A percentile compares a stretch with the other conserved stretches of the same genome.
Evolutionary conservation across 2,888 invertebrate species (phyloP).

Genomic region (Myopa tessellatipennis): DNA sequence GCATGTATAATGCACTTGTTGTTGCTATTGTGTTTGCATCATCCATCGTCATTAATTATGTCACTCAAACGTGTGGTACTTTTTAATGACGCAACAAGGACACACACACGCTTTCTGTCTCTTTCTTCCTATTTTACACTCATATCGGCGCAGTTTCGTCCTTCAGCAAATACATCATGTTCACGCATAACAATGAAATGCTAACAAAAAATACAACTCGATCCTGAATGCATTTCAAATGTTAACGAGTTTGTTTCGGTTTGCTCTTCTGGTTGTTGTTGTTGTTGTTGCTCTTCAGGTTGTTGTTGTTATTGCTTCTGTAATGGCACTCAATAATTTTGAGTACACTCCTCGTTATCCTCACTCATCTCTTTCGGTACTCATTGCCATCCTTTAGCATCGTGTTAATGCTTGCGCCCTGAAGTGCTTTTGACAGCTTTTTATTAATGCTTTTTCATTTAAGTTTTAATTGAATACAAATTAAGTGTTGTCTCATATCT

Average conservation of each 20-base stretch:
- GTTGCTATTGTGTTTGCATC: not conserved
- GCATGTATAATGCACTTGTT: not conserved
- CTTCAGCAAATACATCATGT: not conserved
- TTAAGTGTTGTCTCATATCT: not conserved
- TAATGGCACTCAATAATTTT: not conserved
- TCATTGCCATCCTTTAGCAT: not conserved
- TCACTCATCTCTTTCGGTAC: not conserved
- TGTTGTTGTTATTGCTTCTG: not conserved
- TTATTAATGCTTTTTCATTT: not conserved
- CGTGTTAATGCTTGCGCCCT: not conserved
- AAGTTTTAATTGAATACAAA: not conserved
- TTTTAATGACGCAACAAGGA: not conserved
- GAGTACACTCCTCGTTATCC: not conserved
- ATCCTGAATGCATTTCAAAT: not conserved
- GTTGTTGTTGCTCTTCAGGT: constrained; percentile 7
- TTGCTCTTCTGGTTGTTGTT: not conserved
- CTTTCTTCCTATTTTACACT: not conserved
- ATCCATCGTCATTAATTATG: constrained; percentile 6
- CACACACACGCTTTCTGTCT: not conserved
- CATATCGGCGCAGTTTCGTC: not conserved
- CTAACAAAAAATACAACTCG: not conserved
- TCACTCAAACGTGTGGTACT: not conserved
- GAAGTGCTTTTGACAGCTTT: not conserved
- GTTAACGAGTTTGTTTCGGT: not conserved
- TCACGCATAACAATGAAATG: not conserved